Base-by-base conservation (phyloP, 2,888 invertebrate genomes). In the Darwinula stevensoni region DNA sequence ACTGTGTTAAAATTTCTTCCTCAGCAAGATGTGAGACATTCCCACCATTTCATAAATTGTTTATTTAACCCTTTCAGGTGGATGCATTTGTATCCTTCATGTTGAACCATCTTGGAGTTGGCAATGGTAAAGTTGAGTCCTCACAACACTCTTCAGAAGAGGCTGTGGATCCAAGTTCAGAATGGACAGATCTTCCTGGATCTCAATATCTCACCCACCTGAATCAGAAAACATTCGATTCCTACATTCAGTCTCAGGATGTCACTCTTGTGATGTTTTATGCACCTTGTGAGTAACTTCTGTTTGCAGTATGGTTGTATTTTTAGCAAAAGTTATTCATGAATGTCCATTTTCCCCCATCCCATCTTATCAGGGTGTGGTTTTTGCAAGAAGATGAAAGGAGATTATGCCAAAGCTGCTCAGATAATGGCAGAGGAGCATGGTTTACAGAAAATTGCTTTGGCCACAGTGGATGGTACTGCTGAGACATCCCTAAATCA, bases 351-450 rank as follows among this genome's bases (percentile, higher is more conserved):
- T n/a, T n/a, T n/a, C n/a, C n/a, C n/a, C n/a, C n/a, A n/a, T n/a
- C n/a, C n/a, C 30, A 14, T 31, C 14, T n/a, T 11, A 6, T 29
- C 48, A 69, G 70, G 70, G 69, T 73, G 73, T 45, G 61, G 62
- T 0, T 67, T 70, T 42, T 73, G 73, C 43, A 60, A 63, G 32
- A 51, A 57, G 12, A 60, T 63, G 47, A 72, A 71, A 45, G 66
- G 69, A 3, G 61, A 62, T 4, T 70, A 61, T 48, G 61, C 62
- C 35, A 49, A 52, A 17, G 53, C 63, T 1, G 64, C 67, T 2
- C 53, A 56, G 1, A 44, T 51, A 3, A 36, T 65, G 9, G 53
- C 54, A 30, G 41, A 43, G 0, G 55, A 55, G 9, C n/a, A n/a
- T n/a, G 52, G 53, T 1, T 43, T 50, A 30, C 14, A 33, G 4